Evolutionary conservation across 1,140 invertebrate genomes (phyloP).

Genomic region (Ceratoteleas bidentatus): DNA sequence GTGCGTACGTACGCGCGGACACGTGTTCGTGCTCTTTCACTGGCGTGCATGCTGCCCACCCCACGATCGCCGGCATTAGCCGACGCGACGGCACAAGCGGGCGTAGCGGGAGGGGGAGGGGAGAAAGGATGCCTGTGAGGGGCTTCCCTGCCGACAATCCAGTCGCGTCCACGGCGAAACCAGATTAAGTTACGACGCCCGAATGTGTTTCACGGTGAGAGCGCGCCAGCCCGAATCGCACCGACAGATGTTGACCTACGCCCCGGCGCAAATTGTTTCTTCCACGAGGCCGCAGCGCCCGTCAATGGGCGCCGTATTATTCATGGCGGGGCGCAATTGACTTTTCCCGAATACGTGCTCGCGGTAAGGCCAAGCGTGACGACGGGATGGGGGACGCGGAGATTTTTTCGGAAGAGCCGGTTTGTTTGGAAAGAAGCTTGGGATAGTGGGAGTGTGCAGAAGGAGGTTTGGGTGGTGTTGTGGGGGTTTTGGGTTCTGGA

Average conservation of each 20-base stretch:
- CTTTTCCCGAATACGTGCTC: constrained; percentile 17
- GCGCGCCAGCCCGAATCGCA: constrained; percentile 60
- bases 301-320: constrained; percentile 56
- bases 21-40: too few species aligned
- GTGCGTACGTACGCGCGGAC: too few species aligned
- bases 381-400: not conserved
- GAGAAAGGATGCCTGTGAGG: too few species aligned
- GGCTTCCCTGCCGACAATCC: constrained; percentile 56
- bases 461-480: too few species aligned
- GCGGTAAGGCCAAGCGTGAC: too few species aligned
- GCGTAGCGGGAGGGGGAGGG: too few species aligned
- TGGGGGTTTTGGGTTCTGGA: too few species aligned
- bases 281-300: constrained; percentile 36
- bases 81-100: too few species aligned
- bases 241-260: constrained; percentile 67
- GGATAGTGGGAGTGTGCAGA: too few species aligned
- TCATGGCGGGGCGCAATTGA: constrained; percentile 47
- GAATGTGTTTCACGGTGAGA: constrained; percentile 60
- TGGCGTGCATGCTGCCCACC: too few species aligned
- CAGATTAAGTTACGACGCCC: constrained; percentile 66
- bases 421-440: not conserved
- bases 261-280: constrained; percentile 63
- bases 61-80: too few species aligned
- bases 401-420: not conserved
- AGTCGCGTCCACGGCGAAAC: constrained; percentile 61